These are phyloP conservation scores for Sandelia bainsii DNA, from an alignment of 2,797 vertebrate species.

Conservation along the genomic window DNA sequence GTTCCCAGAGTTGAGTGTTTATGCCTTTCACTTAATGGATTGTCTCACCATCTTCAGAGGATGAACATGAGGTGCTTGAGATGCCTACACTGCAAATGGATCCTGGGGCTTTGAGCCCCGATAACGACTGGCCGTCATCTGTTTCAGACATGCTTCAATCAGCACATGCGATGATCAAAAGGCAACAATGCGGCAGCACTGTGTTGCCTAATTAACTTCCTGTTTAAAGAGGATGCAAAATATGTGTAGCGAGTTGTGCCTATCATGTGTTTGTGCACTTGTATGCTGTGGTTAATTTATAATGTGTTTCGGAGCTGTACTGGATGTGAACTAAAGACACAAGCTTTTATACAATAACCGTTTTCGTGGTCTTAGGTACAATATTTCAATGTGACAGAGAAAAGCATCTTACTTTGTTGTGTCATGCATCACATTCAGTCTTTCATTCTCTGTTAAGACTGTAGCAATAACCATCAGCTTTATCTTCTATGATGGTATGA, in stretches of 20 bases:
- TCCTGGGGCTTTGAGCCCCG: conserved; percentile 74
- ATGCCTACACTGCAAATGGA: conserved; percentile 79
- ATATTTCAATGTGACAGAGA: conserved; percentile 1
- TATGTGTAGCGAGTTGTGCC: conserved; percentile 60
- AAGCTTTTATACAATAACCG: conserved; percentile 16
- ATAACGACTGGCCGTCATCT: conserved; percentile 68
- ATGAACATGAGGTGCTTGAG: conserved; percentile 82
- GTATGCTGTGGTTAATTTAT: conserved; percentile 63
- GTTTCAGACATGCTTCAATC: conserved; percentile 79
- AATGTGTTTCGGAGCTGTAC: conserved; percentile 42
- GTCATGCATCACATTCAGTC: conserved; percentile 15
- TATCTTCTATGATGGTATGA: conserved; percentile 10
- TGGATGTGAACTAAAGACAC: conserved; percentile 39
- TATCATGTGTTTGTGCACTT: conserved; percentile 51
- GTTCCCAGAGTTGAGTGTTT: conserved; percentile 81
- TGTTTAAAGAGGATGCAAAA: conserved; percentile 71
- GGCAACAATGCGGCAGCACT: conserved; percentile 61
- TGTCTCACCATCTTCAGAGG: conserved; percentile 83
- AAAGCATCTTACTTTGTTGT: conserved; percentile 33
- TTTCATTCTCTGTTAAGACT: conserved; percentile 22
- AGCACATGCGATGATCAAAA: conserved; percentile 70
- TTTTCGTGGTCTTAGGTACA: conserved; percentile 11
- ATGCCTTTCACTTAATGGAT: conserved; percentile 82
- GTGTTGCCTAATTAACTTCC: conserved; percentile 69
- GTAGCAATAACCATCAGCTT: conserved; percentile 53